Evolutionary conservation across 2,888 invertebrate genomes (phyloP).

Genomic region (Xanthostigma xanthostigma): DNA sequence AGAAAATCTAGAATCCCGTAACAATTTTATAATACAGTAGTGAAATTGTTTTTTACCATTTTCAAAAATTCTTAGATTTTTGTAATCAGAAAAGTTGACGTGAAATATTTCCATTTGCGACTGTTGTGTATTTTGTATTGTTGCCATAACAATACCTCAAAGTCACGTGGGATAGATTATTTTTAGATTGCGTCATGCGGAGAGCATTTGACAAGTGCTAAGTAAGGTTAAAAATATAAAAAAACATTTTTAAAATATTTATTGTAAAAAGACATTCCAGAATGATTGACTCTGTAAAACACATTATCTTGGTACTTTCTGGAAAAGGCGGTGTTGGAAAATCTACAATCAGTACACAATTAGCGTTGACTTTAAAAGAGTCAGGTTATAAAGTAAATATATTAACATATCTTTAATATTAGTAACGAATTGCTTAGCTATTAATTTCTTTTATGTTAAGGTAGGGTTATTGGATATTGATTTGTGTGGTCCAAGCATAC

Average conservation of each 20-base stretch:
- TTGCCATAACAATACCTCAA: constrained; percentile 1
- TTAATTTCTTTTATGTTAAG: constrained; percentile 33
- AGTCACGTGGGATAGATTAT: too few species aligned
- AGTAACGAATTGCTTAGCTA: background rate
- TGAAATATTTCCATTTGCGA: too few species aligned
- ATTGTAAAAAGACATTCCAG: constrained; percentile 8
- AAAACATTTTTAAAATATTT: too few species aligned
- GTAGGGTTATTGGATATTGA: constrained; percentile 89
- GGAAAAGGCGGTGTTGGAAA: constrained; percentile 99
- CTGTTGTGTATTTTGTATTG: background rate
- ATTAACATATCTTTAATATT: constrained; percentile 4
- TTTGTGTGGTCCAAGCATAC: constrained; percentile 89
- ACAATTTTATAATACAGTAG: too few species aligned
- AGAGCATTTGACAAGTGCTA: too few species aligned
- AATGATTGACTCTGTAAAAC: constrained; percentile 69
- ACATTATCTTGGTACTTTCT: constrained; percentile 82
- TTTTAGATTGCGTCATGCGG: too few species aligned
- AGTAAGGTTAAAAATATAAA: background rate
- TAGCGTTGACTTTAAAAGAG: constrained; percentile 74
- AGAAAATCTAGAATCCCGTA: too few species aligned
- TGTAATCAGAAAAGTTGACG: too few species aligned
- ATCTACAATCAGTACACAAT: constrained; percentile 87
- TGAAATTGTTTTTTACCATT: too few species aligned
- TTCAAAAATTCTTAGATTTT: too few species aligned
- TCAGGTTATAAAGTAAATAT: constrained; percentile 57